Evolutionary conservation across 23 tunicate genomes (phyloP), one percentile per base, ranked within the genome.

Genomic region (Phallusia fumigata): DNA sequence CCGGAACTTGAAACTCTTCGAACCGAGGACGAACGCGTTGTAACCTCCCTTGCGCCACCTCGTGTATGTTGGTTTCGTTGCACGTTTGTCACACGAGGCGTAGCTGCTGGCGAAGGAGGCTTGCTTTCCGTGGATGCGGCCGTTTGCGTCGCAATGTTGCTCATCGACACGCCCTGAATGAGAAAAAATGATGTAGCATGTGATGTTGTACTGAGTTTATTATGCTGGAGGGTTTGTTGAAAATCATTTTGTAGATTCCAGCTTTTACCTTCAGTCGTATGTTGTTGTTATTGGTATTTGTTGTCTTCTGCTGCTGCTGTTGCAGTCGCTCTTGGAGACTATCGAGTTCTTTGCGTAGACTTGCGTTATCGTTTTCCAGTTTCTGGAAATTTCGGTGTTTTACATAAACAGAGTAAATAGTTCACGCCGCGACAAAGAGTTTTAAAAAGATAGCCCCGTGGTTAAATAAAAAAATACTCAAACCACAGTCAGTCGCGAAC

Each of bases 271-370:
- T 80, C 33, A 80, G 30, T 52, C 34, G 2, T 19, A 65, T 81
- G 32, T 81, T 81, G 76, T 81, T 81, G 84, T 81, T 81, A 36
- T 81, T 81, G 33, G 52, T 35, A 76, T 81, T 77, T 12, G 45
- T 79, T 13, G 69, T 58, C 28, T 58, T 58, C 47, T 51, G 81
- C 19, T 77, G 31, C 36, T 79, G 26, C n/a, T 47, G 24, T 44
- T 16, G 50, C 19, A 77, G 19, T 24, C 36, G 21, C 5, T 47
- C 52, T 75, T 86, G 80, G 33, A 86, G 35, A 0, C n/a, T 49
- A 22, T 80, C 65, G 40, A 86, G 79, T 58, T 86, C 80, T 51
- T 80, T 18, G 11, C 73, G 75, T 51, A 86, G 53, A 0, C 11
- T 52, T 69, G 65, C 79, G 72, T 65, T 74, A 0, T 79, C 47